Evolutionary conservation across 2,797 vertebrate genomes (phyloP).

Genomic region (Oceanodroma leucorhoa): DNA sequence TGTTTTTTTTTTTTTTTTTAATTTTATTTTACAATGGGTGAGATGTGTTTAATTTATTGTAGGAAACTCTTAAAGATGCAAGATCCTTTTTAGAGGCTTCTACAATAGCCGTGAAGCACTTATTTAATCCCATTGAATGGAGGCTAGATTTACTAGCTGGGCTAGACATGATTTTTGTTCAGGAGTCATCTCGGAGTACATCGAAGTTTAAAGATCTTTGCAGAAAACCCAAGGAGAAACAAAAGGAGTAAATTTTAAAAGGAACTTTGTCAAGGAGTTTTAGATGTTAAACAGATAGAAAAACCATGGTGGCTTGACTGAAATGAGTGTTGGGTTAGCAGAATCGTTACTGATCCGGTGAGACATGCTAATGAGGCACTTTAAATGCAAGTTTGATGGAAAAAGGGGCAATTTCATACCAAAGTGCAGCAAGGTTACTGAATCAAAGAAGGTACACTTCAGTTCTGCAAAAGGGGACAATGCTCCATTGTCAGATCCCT

Average conservation of each 20-base stretch:
- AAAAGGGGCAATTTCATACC: slow-evolving; percentile 68
- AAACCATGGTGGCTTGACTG: slow-evolving; percentile 40
- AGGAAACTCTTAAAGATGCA: slow-evolving; percentile 75
- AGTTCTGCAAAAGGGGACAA: slow-evolving; percentile 64
- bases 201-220: slow-evolving; percentile 75
- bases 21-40: not conserved
- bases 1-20: not conserved
- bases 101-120: slow-evolving; percentile 79
- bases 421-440: slow-evolving; percentile 71
- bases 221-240: slow-evolving; percentile 71
- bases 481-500: slow-evolving; percentile 66
- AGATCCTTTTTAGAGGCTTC: slow-evolving; percentile 69
- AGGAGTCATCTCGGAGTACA: slow-evolving; percentile 75
- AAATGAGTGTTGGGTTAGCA: slow-evolving; percentile 30
- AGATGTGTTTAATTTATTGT: slow-evolving; percentile 78
- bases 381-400: slow-evolving; percentile 74
- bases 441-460: slow-evolving; percentile 75
- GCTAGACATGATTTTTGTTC: slow-evolving; percentile 80
- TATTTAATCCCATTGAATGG: slow-evolving; percentile 78
- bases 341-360: slow-evolving; percentile 40
- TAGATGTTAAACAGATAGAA: slow-evolving; percentile 72
- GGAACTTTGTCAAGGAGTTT: slow-evolving; percentile 77
- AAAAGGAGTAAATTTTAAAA: slow-evolving; percentile 77
- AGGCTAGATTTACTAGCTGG: slow-evolving; percentile 78
- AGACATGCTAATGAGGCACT: slow-evolving; percentile 72